phyloP scores from a whole-genome alignment of 2,113 vertebrate species.

The Manacus vitellinus region DNA sequence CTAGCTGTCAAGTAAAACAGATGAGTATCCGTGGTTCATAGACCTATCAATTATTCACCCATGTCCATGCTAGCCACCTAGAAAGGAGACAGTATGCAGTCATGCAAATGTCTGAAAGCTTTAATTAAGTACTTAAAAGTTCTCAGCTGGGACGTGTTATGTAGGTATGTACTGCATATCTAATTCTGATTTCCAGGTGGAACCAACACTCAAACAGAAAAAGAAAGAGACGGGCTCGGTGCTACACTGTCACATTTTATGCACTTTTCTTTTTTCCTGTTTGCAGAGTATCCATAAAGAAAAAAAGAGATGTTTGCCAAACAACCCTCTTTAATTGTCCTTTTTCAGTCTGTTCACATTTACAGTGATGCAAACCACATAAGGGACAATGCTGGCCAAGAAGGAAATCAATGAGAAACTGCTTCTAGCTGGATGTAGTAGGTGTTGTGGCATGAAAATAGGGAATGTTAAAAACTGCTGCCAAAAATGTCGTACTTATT shows the following conservation, averaged over 20 bases:
- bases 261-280: background rate
- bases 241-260: background rate
- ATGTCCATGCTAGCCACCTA: background rate
- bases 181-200: background rate
- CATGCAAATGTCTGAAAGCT: background rate
- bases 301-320: background rate
- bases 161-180: background rate
- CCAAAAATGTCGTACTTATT: background rate
- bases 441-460: background rate
- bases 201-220: background rate
- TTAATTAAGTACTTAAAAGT: background rate
- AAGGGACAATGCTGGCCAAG: background rate
- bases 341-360: background rate
- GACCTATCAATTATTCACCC: background rate
- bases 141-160: background rate
- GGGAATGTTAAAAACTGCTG: background rate
- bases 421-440: background rate
- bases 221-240: rapidly evolving
- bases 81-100: background rate
- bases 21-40: background rate
- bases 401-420: background rate
- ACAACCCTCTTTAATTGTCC: background rate
- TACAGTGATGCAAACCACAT: background rate
- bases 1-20: background rate
- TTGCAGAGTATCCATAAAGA: background rate